Conservation (phyloP, 2,113 vertebrate species). For the Gymnocephalus cernua region DNA sequence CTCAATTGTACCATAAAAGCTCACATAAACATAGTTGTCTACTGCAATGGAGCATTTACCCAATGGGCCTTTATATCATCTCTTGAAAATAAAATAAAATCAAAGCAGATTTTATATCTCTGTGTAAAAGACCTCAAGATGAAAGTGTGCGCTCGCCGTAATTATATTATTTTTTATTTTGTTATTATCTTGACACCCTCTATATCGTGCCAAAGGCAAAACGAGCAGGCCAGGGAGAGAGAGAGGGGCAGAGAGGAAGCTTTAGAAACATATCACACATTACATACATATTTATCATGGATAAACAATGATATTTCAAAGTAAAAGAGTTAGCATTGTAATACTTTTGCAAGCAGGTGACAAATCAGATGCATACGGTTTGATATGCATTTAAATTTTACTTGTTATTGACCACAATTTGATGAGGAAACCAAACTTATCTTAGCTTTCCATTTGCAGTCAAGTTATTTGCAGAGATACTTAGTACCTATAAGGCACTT, state of each 20-base stretch:
- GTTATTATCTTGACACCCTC: slow-evolving; percentile 19
- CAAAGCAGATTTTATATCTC: slow-evolving; percentile 18
- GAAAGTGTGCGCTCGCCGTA: slow-evolving; percentile 6
- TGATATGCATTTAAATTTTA: neutral
- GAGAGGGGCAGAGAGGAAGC: slow-evolving; percentile 19
- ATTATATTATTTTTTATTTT: slow-evolving; percentile 30
- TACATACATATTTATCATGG: slow-evolving; percentile 44
- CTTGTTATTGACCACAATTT: slow-evolving; percentile 1
- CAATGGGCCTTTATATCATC: neutral
- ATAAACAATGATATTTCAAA: slow-evolving; percentile 40
- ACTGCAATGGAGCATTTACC: neutral
- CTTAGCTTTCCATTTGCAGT: slow-evolving; percentile 11
- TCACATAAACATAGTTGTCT: neutral
- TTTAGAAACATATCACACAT: slow-evolving; percentile 12
- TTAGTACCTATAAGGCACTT: neutral
- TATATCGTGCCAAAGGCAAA: neutral
- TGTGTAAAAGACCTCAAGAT: slow-evolving; percentile 11
- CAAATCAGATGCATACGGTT: neutral
- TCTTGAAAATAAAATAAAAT: slow-evolving; percentile 23
- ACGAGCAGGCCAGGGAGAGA: slow-evolving; percentile 3
- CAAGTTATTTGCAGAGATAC: neutral
- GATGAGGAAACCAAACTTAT: slow-evolving; percentile 1
- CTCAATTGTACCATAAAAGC: neutral
- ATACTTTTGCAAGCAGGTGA: slow-evolving; percentile 1
- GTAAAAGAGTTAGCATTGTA: slow-evolving; percentile 17